These are phyloP conservation scores for Ennomos quercinarius DNA, from an alignment of 2,888 invertebrate species.

Conservation along the genomic window DNA sequence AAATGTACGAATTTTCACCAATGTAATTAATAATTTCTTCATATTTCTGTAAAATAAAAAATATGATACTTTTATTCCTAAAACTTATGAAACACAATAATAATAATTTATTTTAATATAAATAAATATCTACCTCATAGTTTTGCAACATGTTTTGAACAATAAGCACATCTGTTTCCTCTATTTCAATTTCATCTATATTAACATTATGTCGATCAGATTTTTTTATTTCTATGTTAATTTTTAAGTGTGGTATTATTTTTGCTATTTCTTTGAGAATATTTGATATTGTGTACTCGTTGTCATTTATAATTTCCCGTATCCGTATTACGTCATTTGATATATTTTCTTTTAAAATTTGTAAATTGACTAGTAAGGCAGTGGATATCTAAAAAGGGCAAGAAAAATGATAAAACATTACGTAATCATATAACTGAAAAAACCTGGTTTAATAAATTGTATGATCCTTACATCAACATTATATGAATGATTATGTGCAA, in stretches of 20 bases:
- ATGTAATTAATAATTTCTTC: not conserved
- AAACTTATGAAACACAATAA: not conserved
- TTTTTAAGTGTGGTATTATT: not conserved
- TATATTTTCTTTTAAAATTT: slow-evolving; percentile 9
- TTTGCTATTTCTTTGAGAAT: not conserved
- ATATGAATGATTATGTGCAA: not conserved
- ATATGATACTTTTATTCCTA: no score
- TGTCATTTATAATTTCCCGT: not conserved
- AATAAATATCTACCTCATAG: not conserved
- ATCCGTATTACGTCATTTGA: not conserved
- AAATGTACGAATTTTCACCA: not conserved
- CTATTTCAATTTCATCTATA: no score
- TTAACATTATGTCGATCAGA: no score
- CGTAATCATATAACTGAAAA: no score
- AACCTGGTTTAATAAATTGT: no score
- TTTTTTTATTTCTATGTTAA: not conserved
- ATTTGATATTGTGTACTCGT: not conserved
- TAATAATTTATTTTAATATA: not conserved
- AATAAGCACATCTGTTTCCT: not conserved
- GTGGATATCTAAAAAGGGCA: slow-evolving; percentile 11
- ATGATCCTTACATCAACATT: slow-evolving; percentile 1
- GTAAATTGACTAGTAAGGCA: slow-evolving; percentile 7
- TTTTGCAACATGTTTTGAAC: not conserved
- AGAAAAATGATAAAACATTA: no score
- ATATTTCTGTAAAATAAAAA: not conserved